Evolutionary conservation across 1,140 invertebrate genomes (phyloP).

Genomic region (Drosophila pachea): DNA sequence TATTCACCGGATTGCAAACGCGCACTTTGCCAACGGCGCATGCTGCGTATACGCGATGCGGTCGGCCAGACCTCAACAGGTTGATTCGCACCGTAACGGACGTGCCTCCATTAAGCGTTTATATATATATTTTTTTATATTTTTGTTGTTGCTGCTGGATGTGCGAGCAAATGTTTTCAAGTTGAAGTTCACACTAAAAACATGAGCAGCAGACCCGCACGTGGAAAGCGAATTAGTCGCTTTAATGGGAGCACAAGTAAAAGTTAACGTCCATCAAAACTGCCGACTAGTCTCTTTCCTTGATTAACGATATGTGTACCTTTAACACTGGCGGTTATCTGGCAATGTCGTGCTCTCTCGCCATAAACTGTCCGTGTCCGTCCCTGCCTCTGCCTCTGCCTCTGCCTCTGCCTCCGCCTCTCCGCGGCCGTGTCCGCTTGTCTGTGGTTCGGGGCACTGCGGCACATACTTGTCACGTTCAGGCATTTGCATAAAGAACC

Average conservation of each 20-base stretch:
- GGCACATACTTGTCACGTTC: slow-evolving; percentile 65
- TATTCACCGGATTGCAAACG: slow-evolving; percentile 35
- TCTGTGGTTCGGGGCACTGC: slow-evolving; percentile 26
- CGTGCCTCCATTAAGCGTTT: slow-evolving; percentile 54
- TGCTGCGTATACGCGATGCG: slow-evolving; percentile 44
- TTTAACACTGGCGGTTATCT: slow-evolving; percentile 17
- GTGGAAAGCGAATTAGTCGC: slow-evolving; percentile 44
- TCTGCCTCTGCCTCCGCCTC: no score
- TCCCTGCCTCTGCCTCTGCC: background rate
- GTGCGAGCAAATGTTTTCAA: slow-evolving; percentile 60
- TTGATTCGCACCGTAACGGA: slow-evolving; percentile 46
- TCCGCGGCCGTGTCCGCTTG: slow-evolving; percentile 1
- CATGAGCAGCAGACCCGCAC: slow-evolving; percentile 11
- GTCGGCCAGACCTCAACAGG: slow-evolving; percentile 50
- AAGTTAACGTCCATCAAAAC: slow-evolving; percentile 45
- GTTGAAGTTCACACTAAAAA: slow-evolving; percentile 48
- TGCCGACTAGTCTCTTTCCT: slow-evolving; percentile 16
- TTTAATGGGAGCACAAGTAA: slow-evolving; percentile 39
- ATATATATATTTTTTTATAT: no score
- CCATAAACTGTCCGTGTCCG: slow-evolving; percentile 40
- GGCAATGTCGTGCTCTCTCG: slow-evolving; percentile 35
- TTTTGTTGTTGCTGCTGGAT: slow-evolving; percentile 36
- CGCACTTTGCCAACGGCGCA: slow-evolving; percentile 9
- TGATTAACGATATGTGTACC: slow-evolving; percentile 20
- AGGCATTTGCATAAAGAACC: slow-evolving; percentile 64